These are phyloP conservation scores for Stenichneumon culpator DNA, from an alignment of 2,888 invertebrate species.

Conservation along the genomic window DNA sequence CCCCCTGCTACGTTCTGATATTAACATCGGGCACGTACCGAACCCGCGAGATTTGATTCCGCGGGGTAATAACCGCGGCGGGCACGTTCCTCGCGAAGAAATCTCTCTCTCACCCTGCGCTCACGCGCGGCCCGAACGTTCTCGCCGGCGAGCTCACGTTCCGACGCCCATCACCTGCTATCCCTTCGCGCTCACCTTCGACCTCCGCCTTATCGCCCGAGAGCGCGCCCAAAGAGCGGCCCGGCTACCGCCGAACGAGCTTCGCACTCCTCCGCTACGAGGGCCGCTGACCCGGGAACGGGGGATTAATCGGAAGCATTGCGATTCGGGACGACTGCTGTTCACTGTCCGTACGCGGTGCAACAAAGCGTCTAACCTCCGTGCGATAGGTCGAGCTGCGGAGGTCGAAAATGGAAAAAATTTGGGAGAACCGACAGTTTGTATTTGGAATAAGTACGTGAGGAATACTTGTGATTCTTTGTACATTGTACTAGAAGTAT, in stretches of 20 bases:
- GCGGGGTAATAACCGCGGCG: conserved; percentile 77
- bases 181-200: conserved; percentile 13
- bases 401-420: neutral
- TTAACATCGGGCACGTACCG: conserved; percentile 77
- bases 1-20: conserved; percentile 61
- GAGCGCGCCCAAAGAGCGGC: conserved; percentile 31
- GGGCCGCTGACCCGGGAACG: neutral
- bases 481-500: no score
- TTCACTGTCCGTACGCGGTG: conserved; percentile 3
- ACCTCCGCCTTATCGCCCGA: conserved; percentile 50
- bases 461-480: no score
- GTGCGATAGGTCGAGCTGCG: neutral
- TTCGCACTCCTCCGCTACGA: conserved; percentile 16
- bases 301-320: conserved; percentile 46
- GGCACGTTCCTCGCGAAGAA: conserved; percentile 75
- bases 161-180: conserved; percentile 50
- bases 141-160: conserved; percentile 42
- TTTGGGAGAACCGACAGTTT: no score
- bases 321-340: neutral
- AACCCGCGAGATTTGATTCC: conserved; percentile 78
- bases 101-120: conserved; percentile 71
- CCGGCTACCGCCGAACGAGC: conserved; percentile 35
- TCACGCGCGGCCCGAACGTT: conserved; percentile 54
- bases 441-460: no score
- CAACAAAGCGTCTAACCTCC: neutral